Conservation (phyloP, 2,888 invertebrate species). For the Blera fallax region DNA sequence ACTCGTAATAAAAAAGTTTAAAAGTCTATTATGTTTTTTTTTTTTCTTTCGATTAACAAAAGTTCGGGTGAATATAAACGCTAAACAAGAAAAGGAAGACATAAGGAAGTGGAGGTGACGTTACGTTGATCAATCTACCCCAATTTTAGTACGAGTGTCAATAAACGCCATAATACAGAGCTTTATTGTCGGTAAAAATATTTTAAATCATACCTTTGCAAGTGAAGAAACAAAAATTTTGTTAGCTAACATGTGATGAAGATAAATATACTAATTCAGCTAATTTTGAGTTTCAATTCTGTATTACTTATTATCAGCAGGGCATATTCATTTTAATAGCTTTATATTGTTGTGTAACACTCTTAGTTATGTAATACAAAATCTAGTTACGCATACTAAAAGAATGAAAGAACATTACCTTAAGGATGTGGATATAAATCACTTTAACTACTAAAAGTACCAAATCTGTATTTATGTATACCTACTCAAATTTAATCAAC, state of each 20-base stretch:
- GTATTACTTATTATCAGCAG: neutral
- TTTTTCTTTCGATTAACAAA: neutral
- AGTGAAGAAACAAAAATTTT: neutral
- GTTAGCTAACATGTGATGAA: too few relatives aligned
- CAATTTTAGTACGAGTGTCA: neutral
- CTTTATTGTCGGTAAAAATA: neutral
- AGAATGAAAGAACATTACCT: too few relatives aligned
- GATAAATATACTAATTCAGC: too few relatives aligned
- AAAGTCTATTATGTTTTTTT: neutral
- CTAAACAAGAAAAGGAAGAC: slow-evolving; percentile 69
- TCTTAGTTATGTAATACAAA: too few relatives aligned
- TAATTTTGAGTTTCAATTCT: neutral
- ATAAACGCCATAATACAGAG: too few relatives aligned
- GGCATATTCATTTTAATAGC: too few relatives aligned
- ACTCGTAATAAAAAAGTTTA: neutral
- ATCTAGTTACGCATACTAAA: too few relatives aligned
- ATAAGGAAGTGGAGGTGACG: neutral
- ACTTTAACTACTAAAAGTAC: too few relatives aligned
- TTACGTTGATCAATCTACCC: neutral
- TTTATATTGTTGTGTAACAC: too few relatives aligned
- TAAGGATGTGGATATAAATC: too few relatives aligned
- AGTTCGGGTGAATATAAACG: slow-evolving; percentile 57
- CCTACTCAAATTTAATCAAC: too few relatives aligned
- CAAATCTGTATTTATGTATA: too few relatives aligned
- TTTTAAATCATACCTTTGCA: neutral